Evolutionary conservation across 2,888 invertebrate species (phyloP).

Genomic region (Sarcophaga subvicina): DNA sequence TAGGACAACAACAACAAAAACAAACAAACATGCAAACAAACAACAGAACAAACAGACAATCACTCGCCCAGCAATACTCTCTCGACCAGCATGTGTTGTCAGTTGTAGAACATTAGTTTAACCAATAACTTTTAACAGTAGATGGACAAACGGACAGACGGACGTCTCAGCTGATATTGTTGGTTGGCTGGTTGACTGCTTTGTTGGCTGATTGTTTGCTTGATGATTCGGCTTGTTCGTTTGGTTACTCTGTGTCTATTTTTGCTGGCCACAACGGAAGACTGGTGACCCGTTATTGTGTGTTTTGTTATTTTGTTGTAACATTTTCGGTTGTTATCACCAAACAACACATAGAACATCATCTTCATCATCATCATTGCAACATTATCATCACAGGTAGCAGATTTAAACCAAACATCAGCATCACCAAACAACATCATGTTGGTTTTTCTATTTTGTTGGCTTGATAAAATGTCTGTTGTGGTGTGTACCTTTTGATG

Average conservation of each 20-base stretch:
- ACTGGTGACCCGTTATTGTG: constrained; percentile 66
- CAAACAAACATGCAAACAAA: neutral
- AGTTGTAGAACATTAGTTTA: constrained; percentile 67
- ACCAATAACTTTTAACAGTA: constrained; percentile 61
- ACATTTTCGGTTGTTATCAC: constrained; percentile 49
- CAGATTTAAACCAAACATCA: constrained; percentile 57
- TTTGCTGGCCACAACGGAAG: constrained; percentile 54
- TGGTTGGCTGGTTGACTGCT: constrained; percentile 50
- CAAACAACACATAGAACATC: constrained; percentile 41
- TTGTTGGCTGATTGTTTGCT: constrained; percentile 26
- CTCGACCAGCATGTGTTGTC: constrained; percentile 64
- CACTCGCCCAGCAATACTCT: constrained; percentile 20
- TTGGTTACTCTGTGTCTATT: constrained; percentile 38
- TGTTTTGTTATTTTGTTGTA: constrained; percentile 52
- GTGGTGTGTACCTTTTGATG: neutral
- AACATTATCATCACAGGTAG: constrained; percentile 57
- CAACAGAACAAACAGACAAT: neutral
- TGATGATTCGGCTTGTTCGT: neutral
- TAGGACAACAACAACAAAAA: too few relatives aligned
- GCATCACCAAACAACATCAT: constrained; percentile 52
- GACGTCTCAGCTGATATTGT: neutral
- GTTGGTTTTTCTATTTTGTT: constrained; percentile 36
- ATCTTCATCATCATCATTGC: neutral
- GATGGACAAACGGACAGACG: neutral
- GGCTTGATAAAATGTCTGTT: neutral